Evolutionary conservation across 2,797 vertebrate genomes (phyloP), one percentile per base, ranked within the genome.

Genomic region (Anabacerthia variegaticeps): DNA sequence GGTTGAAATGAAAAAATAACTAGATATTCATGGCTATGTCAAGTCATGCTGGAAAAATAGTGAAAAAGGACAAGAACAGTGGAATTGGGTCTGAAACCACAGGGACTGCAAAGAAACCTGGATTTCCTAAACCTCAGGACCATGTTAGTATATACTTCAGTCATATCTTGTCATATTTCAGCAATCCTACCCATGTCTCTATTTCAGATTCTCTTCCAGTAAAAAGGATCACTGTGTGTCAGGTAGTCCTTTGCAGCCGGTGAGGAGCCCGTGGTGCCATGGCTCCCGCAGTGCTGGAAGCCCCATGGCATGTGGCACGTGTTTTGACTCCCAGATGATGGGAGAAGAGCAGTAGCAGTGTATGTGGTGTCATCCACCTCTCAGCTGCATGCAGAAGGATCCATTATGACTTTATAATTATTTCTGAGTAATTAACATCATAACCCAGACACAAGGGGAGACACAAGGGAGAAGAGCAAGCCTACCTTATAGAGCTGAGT

Each of bases 301-400:
- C 62, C 49, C 52, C 5, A 4, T 6, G 61, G 61, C 30, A 68
- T 36, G 28, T 0, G 0, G 10, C 19, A 26, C 0, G 0, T 61
- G 18, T 66, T 76, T 76, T 67, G 43, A 43, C 59, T 87, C 36
- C 39, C 8, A 36, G 34, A 20, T 46, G 63, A 89, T 44, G 63
- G 59, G 19, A 73, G 24, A 67, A 37, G 8, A 86, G 54, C 37
- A 32, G 20, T 26, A 49, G n/a, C 39, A 74, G 17, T 1, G 3
- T 22, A 27, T 13, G 27, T 65, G 28, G 43, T 65, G 52, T 18
- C 56, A 84, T 32, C 55, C 49, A 46, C 34, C 15, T 55, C 84
- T 52, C 72, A 1, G 5, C 22, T 4, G 7, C 26, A 9, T 30
- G 41, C 41, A 71, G 74, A 61, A 61, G 36, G 65, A 39, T 51